Percentiles rank a stretch among this genome's conserved stretches.
Conservation (phyloP, 2,113 vertebrate species). For the Galemys pyrenaicus region DNA sequence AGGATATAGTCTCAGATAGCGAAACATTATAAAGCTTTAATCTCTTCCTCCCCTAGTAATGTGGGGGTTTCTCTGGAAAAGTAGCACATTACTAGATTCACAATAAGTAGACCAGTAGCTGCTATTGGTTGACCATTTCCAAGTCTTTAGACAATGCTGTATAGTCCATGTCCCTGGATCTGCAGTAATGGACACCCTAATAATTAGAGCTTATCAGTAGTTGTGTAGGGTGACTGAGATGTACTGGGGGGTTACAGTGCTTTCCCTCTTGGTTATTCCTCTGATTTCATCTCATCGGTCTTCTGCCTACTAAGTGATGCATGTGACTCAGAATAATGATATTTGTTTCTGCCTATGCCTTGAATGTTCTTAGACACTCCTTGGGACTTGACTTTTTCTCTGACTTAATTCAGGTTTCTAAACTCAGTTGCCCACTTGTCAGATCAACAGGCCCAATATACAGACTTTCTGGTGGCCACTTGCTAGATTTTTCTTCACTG, state of each 20-base stretch:
- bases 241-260: neutral
- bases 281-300: neutral
- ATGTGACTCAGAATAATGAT: neutral
- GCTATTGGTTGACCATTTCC: neutral
- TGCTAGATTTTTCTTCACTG: neutral
- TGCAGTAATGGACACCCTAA: neutral
- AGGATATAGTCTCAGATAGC: neutral
- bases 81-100: neutral
- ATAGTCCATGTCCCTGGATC: neutral
- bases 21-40: neutral
- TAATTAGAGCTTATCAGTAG: constrained; percentile 4
- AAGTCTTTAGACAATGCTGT: neutral
- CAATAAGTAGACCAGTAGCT: neutral
- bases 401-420: neutral
- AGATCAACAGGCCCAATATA: neutral
- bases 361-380: neutral
- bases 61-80: constrained; percentile 53
- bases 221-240: neutral
- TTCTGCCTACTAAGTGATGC: neutral
- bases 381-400: neutral
- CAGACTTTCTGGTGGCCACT: neutral
- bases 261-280: neutral
- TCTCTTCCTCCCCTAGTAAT: constrained; percentile 24
- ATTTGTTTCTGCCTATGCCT: neutral
- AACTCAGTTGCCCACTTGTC: neutral